Evolutionary conservation across 2,797 vertebrate genomes (phyloP), one percentile per base, ranked within the genome.

Genomic region (Helicolenus hilgendorfi): DNA sequence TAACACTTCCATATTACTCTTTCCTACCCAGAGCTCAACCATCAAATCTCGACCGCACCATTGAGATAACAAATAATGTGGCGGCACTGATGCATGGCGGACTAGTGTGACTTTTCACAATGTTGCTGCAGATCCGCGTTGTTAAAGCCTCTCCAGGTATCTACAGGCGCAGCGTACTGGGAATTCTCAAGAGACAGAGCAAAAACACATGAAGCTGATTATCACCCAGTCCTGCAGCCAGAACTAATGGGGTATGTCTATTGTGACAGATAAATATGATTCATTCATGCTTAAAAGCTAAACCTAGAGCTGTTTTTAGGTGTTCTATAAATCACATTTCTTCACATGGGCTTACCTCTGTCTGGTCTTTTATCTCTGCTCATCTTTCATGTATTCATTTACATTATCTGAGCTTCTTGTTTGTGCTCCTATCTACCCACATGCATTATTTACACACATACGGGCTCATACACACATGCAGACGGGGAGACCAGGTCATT

Each of bases 391-490:
- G 58, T 72, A 53, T 38, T 63, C 11, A 87, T 92, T 87, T 60
- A 56, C 59, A 81, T 89, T 63, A 79, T 70, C 58, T 58, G 11
- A 81, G 26, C 41, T 76, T 68, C 22, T 59, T 74, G 38, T 79
- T 86, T 77, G 24, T 60, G 26, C 69, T 77, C 49, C 38, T 60
- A 31, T 41, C 68, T 67, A 65, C 55, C 41, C 20, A 22, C 72
- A 72, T 87, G 49, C 65, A 90, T 91, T 87, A 83, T 83, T 89
- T 75, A 84, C 60, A 75, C 63, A 72, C 13, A 67, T 11, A 45
- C 65, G 36, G 5, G 6, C 65, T 73, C 36, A 45, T 27, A 20
- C 58, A 60, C 64, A 59, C 56, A 79, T 9, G 4, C 65, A 70
- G 26, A 29, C 4, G 7, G 45, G n/a, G 31, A 78, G 38, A 80